A percentile compares a stretch with the other conserved stretches of the same genome.
Evolutionary conservation across 2,888 invertebrate species (phyloP).

Genomic region (Drosophila fulvimacula): DNA sequence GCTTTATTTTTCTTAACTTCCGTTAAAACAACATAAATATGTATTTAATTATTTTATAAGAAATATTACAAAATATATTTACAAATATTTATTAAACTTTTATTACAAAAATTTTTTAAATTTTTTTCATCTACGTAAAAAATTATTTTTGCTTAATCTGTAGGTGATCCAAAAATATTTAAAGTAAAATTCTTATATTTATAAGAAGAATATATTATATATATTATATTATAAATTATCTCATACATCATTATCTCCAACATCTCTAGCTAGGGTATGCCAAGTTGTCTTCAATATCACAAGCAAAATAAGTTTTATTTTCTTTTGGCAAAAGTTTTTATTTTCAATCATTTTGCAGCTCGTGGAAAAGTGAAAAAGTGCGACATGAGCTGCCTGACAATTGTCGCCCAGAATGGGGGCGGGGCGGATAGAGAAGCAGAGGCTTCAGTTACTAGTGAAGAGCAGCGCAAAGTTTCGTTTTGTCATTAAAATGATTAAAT

Average conservation of each 20-base stretch:
- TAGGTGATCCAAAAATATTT: neutral
- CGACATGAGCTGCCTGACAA: conserved; percentile 66
- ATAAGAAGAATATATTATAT: neutral
- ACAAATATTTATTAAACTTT: no score
- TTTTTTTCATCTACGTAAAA: no score
- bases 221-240: no score
- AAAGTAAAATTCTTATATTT: neutral
- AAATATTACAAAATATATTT: no score
- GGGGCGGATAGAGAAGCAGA: neutral
- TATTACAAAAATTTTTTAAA: no score
- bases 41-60: no score
- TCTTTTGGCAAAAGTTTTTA: conserved; percentile 4
- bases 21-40: no score
- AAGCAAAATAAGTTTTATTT: neutral
- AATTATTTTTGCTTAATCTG: no score
- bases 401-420: conserved; percentile 35
- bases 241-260: neutral
- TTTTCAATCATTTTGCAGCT: conserved; percentile 21
- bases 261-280: neutral
- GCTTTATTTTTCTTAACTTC: no score
- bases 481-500: conserved; percentile 83
- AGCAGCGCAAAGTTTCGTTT: conserved; percentile 33
- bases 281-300: neutral
- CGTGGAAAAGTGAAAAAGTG: conserved; percentile 32
- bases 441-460: neutral